These are phyloP conservation scores for Calidris pygmaea DNA, from an alignment of 2,113 vertebrate species.

Conservation along the genomic window DNA sequence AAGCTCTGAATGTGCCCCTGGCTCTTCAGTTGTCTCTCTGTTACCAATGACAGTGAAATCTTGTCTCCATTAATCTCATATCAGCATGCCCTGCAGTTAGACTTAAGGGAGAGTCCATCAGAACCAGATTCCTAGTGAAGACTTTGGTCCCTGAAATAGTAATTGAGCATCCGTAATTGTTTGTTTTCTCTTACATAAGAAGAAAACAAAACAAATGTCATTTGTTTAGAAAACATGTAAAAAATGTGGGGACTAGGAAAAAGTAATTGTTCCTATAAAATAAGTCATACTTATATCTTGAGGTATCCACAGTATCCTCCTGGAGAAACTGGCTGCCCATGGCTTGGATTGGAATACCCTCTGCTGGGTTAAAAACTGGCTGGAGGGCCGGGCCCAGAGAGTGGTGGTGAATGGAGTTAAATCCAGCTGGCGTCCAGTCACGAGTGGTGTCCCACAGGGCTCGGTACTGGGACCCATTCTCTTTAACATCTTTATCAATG, in stretches of 20 bases:
- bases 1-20: not conserved
- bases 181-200: not conserved
- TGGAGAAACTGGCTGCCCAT: too few relatives aligned
- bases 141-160: not conserved
- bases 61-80: constrained; percentile 12
- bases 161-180: not conserved
- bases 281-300: not conserved
- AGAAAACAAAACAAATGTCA: not conserved
- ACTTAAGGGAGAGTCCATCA: not conserved
- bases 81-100: not conserved
- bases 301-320: too few relatives aligned
- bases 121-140: not conserved
- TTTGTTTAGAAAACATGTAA: not conserved
- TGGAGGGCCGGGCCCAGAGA: too few relatives aligned
- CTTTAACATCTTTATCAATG: too few relatives aligned
- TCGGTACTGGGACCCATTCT: too few relatives aligned
- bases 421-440: too few relatives aligned
- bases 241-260: not conserved
- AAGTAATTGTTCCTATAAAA: not conserved
- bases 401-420: too few relatives aligned
- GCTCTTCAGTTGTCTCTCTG: constrained; percentile 12
- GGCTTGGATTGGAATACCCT: too few relatives aligned
- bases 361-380: too few relatives aligned
- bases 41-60: not conserved
- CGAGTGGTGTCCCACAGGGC: too few relatives aligned